Evolutionary conservation across 1,140 invertebrate species (phyloP), one percentile per base, ranked within the genome.

Genomic region (Drosophila truncata): DNA sequence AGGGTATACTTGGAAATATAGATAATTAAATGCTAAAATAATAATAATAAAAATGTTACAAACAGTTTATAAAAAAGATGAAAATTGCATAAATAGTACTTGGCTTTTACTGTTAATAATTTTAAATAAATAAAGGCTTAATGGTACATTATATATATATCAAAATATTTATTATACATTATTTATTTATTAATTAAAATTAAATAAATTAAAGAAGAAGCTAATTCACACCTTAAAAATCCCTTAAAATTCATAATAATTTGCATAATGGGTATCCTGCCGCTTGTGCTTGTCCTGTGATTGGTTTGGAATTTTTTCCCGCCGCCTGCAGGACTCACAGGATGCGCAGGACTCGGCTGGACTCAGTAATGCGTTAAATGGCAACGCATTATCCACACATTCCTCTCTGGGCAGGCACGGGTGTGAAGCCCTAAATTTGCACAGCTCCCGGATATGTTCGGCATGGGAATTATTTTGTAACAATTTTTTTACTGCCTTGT

Each of bases 321-420:
- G 50, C 25, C 35, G 25, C 44, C 33, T 27, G 20, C 41, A 31
- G 20, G 49, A 37, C 33, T 33, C 70, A 50, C 52, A 37, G 33
- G 33, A 33, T 33, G 33, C 33, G 1, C 49, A 37, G 49, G 49
- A 35, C 35, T 20, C 46, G 16, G 16, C 37, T n/a, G 47, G 61
- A 35, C 41, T 23, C 70, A 70, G 70, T 82, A 78, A 82, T 82
- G 74, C 81, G 80, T 82, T 82, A 67, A 82, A 82, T 82, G 75
- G 80, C 80, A 70, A 61, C 80, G 80, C 75, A 82, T 82, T 82
- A 83, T 66, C 78, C 78, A 67, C 69, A 74, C 77, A 79, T 79
- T 79, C 55, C 67, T 58, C 33, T 16, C 33, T 35, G 66, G 66
- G 64, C 46, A 27, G 63, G 54, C 66, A 33, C 31, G 55, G 61